phyloP scores from a whole-genome alignment of 2,888 invertebrate genomes.

The Bellardia bayeri region DNA sequence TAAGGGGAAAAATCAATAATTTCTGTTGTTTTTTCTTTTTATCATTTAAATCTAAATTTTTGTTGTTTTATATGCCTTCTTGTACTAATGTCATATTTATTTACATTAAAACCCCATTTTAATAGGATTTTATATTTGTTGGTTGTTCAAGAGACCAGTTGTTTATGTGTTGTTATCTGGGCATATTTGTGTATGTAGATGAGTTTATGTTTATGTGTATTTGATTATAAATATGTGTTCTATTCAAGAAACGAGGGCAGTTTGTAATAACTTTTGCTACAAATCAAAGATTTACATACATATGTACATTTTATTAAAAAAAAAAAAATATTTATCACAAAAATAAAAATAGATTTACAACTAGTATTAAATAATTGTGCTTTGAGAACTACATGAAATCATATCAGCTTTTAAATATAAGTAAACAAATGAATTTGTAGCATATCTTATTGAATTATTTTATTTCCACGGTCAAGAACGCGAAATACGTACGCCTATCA shows the following conservation, averaged over 20 bases:
- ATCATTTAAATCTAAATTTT: slow-evolving; percentile 37
- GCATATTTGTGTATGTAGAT: neutral
- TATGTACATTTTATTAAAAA: too few relatives aligned
- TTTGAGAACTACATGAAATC: too few relatives aligned
- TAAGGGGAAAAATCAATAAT: slow-evolving; percentile 63
- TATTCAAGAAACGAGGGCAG: neutral
- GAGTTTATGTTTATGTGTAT: slow-evolving; percentile 9
- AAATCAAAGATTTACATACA: too few relatives aligned
- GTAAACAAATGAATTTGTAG: too few relatives aligned
- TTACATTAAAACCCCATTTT: slow-evolving; percentile 65
- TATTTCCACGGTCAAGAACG: too few relatives aligned
- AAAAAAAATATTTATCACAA: too few relatives aligned
- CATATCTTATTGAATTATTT: too few relatives aligned
- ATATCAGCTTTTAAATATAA: too few relatives aligned
- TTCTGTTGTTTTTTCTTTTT: slow-evolving; percentile 5
- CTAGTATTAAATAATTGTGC: too few relatives aligned
- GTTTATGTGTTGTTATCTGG: slow-evolving; percentile 25
- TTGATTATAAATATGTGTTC: neutral
- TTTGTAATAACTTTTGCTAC: neutral
- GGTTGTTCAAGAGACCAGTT: slow-evolving; percentile 1
- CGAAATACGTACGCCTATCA: too few relatives aligned
- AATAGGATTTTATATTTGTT: slow-evolving; percentile 31
- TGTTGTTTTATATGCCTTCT: slow-evolving; percentile 39
- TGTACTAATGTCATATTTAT: slow-evolving; percentile 67
- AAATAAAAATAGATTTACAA: neutral